Conservation (phyloP, 2,113 vertebrate species). For the Columba livia region DNA sequence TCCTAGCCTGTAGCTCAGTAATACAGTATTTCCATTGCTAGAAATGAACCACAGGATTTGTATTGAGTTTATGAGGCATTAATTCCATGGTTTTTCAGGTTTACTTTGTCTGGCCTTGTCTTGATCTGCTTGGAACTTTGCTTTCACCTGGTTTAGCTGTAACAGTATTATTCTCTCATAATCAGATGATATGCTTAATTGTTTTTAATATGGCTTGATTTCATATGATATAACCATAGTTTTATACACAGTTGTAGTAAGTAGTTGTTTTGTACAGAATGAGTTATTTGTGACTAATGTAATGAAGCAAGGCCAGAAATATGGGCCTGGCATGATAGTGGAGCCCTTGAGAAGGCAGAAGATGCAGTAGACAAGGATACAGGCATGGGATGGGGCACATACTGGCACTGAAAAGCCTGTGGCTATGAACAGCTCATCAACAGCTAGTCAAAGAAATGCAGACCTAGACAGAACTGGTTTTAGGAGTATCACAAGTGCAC, state of each 20-base stretch:
- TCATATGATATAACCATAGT: background rate
- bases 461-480: background rate
- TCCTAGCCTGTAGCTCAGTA: background rate
- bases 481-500: background rate
- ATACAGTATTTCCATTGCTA: background rate
- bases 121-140: background rate
- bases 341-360: background rate
- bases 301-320: background rate
- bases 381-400: background rate
- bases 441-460: background rate
- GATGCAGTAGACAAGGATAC: background rate
- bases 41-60: background rate
- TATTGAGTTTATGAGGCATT: background rate
- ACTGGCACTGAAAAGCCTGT: background rate
- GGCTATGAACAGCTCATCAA: background rate
- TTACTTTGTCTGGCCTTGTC: background rate
- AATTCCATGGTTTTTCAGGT: background rate
- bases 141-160: background rate
- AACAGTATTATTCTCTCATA: background rate
- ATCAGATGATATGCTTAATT: background rate
- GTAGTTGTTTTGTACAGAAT: background rate
- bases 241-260: background rate
- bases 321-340: fast-evolving
- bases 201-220: background rate
- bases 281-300: background rate